Conservation (phyloP, 2,888 invertebrate species). For the Euspilapteryx auroguttella region DNA sequence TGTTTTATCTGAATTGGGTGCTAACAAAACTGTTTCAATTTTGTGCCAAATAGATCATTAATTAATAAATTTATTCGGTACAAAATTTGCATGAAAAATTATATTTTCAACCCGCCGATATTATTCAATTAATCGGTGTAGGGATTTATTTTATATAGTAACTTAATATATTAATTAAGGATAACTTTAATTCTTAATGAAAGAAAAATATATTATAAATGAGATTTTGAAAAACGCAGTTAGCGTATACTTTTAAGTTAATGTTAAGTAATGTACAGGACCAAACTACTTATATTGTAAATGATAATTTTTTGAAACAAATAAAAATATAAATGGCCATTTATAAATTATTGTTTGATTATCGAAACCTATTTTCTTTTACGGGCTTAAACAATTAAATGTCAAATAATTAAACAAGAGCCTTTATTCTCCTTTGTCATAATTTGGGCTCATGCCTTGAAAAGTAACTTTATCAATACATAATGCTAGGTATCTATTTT, state of each 20-base stretch:
- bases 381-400: no score
- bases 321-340: conserved; percentile 32
- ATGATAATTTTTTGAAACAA: conserved; percentile 11
- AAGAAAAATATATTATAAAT: conserved; percentile 1
- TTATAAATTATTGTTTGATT: conserved; percentile 8
- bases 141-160: conserved; percentile 17
- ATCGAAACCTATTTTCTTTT: no score
- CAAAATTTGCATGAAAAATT: conserved; percentile 32
- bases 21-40: conserved; percentile 17
- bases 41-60: conserved; percentile 52
- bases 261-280: conserved; percentile 20
- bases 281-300: conserved; percentile 42
- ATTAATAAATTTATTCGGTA: conserved; percentile 43
- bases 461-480: no score
- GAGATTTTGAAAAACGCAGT: conserved; percentile 28
- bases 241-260: conserved; percentile 20
- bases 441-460: no score
- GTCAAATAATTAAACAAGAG: no score
- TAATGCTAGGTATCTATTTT: no score
- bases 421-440: no score
- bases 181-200: conserved; percentile 13
- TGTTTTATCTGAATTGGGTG: conserved; percentile 8
- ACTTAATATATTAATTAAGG: no score
- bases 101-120: conserved; percentile 29
- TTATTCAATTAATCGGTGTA: no score